Percentiles rank a stretch among this genome's conserved stretches.
phyloP scores from a whole-genome alignment of 1,140 invertebrate genomes.

The Alviniconcha marisindica region DNA sequence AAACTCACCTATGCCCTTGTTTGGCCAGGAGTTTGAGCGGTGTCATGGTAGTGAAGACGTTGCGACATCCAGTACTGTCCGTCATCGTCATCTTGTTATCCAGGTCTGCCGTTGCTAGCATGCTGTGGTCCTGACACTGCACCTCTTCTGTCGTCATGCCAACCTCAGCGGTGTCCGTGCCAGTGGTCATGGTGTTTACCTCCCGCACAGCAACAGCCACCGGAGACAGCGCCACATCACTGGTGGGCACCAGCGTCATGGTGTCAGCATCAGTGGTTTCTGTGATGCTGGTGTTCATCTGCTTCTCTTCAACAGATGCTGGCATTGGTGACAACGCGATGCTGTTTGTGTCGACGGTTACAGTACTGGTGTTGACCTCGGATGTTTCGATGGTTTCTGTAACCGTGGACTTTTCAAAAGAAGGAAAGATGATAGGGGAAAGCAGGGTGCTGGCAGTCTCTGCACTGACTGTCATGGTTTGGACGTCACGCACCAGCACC shows the following conservation, averaged over 20 bases:
- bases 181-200: conserved; percentile 31
- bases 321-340: conserved; percentile 29
- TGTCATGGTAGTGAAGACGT: conserved; percentile 56
- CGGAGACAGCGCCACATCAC: neutral
- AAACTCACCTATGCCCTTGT: conserved; percentile 54
- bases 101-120: conserved; percentile 34
- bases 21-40: conserved; percentile 57
- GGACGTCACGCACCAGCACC: neutral
- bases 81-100: conserved; percentile 48
- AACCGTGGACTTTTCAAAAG: no score
- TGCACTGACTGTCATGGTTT: neutral
- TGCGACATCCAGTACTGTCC: conserved; percentile 26
- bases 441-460: neutral
- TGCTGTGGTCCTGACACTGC: conserved; percentile 32
- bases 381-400: neutral
- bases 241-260: neutral
- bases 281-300: neutral
- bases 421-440: neutral
- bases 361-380: neutral
- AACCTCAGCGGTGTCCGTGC: neutral
- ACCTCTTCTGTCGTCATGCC: conserved; percentile 33
- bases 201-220: neutral
- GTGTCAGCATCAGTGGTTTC: neutral
- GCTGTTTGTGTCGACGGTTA: neutral
- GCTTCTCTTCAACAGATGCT: neutral